Percentiles rank a stretch among this genome's conserved stretches.
phyloP scores from a whole-genome alignment of 2,888 invertebrate species.

The Prostheceraeus crozeri region DNA sequence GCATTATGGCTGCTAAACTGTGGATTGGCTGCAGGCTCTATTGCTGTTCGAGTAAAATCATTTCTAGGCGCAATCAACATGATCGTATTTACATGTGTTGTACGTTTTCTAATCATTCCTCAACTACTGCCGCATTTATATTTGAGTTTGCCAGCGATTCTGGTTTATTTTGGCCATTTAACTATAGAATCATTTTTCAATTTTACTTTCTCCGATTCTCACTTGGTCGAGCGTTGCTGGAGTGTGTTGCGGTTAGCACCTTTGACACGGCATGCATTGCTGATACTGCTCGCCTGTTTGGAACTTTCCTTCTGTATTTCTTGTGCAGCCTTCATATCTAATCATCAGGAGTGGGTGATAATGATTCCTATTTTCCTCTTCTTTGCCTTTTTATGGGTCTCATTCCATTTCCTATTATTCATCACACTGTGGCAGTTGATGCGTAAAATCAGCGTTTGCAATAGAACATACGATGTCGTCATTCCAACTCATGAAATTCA shows the following conservation, averaged over 20 bases:
- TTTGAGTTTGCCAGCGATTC: background rate
- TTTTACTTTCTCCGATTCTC: slow-evolving; percentile 28
- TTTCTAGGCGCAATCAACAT: background rate
- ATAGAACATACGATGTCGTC: slow-evolving; percentile 32
- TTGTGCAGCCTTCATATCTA: slow-evolving; percentile 5
- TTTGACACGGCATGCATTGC: background rate
- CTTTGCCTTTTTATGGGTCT: slow-evolving; percentile 34
- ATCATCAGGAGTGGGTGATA: slow-evolving; percentile 41
- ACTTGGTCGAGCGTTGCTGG: slow-evolving; percentile 37
- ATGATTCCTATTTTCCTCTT: slow-evolving; percentile 39
- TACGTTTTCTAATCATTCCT: slow-evolving; percentile 6
- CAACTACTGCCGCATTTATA: background rate
- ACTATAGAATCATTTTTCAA: slow-evolving; percentile 25
- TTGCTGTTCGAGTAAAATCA: background rate
- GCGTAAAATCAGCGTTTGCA: slow-evolving; percentile 35
- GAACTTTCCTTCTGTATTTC: background rate
- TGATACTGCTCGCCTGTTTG: background rate
- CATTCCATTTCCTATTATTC: slow-evolving; percentile 25
- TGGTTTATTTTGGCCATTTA: slow-evolving; percentile 24
- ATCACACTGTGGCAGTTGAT: slow-evolving; percentile 34
- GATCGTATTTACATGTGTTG: background rate
- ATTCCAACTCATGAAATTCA: too few species aligned
- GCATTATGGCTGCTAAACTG: background rate
- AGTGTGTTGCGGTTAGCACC: slow-evolving; percentile 30
- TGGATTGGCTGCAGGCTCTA: background rate